Evolutionary conservation across 2,888 invertebrate species (phyloP).

Genomic region (Hirudinaria manillensis): DNA sequence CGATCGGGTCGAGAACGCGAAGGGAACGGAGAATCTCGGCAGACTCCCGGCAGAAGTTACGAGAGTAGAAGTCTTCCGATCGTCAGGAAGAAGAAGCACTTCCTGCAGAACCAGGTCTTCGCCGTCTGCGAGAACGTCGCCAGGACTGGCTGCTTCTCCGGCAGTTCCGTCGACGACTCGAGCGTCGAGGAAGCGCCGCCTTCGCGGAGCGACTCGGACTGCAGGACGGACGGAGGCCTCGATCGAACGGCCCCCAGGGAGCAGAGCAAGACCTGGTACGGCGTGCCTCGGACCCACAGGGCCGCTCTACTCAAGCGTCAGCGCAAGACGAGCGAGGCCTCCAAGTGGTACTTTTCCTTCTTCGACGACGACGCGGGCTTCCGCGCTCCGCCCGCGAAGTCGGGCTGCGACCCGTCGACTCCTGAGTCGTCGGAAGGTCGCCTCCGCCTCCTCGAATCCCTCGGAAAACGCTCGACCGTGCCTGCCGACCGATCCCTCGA

Average conservation of each 20-base stretch:
- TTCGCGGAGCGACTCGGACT: too few species aligned
- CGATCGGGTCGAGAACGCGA: background rate
- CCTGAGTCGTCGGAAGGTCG: too few species aligned
- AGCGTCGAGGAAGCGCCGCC: too few species aligned
- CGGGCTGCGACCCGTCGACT: background rate
- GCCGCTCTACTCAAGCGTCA: background rate
- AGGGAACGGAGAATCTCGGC: background rate
- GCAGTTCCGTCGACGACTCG: background rate
- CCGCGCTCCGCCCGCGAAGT: background rate
- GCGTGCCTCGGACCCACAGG: background rate
- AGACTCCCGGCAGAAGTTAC: background rate
- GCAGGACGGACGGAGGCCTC: too few species aligned
- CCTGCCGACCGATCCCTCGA: too few species aligned
- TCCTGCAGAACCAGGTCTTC: slow-evolving; percentile 1
- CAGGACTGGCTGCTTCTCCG: background rate
- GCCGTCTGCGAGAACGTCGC: background rate
- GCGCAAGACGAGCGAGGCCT: background rate
- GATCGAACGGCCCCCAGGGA: too few species aligned
- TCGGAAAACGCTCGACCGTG: too few species aligned
- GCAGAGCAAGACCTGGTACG: slow-evolving; percentile 1
- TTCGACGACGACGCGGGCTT: background rate
- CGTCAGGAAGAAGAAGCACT: background rate
- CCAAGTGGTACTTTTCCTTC: background rate
- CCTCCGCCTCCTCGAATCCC: too few species aligned
- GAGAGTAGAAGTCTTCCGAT: background rate